Evolutionary conservation across 2,888 invertebrate genomes (phyloP), one percentile per base, ranked within the genome.

Genomic region (Patella depressa): DNA sequence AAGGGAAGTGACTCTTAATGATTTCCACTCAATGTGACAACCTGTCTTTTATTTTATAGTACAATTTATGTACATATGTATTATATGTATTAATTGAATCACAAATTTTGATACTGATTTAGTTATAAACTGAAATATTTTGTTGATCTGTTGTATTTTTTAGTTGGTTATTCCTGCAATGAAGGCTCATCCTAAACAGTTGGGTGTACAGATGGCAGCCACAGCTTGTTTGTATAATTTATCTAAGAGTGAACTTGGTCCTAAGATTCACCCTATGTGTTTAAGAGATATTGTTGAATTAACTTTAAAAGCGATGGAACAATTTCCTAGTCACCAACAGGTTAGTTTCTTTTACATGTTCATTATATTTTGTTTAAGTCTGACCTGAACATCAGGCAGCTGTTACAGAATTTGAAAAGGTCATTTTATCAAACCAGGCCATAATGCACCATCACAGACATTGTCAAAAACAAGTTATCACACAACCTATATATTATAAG

Each of bases 151-250:
- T 65, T 19, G 12, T 73, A 74, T 79, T 53, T 82, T 82, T 12
- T 83, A 92, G 92, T 82, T 91, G 76, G 90, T 92, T 12, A 74
- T 92, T 65, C 90, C 89, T 53, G 89, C 89, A 7, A 91, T 92
- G 92, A 85, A 88, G 81, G 84, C 80, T 69, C 91, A 92, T 81
- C 88, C 90, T 0, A 87, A 88, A 75, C 88, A 89, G 83, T 93
- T 94, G 82, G 94, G 94, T 19, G 94, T 95, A 29, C 95, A 95
- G 91, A 94, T 95, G 93, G 95, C 95, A 17, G 95, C 94, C 17
- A 95, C 95, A 3, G 95, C 95, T 24, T 95, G 95, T 88, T 92
- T 95, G 29, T 95, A 95, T 89, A 95, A 95, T 91, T 92, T 95
- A 75, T 94, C 95, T 0, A 94, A 94, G 85, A 94, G 94, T 29